Evolutionary conservation across 2,113 vertebrate species (phyloP).

Genomic region (Eptatretus burgeri): DNA sequence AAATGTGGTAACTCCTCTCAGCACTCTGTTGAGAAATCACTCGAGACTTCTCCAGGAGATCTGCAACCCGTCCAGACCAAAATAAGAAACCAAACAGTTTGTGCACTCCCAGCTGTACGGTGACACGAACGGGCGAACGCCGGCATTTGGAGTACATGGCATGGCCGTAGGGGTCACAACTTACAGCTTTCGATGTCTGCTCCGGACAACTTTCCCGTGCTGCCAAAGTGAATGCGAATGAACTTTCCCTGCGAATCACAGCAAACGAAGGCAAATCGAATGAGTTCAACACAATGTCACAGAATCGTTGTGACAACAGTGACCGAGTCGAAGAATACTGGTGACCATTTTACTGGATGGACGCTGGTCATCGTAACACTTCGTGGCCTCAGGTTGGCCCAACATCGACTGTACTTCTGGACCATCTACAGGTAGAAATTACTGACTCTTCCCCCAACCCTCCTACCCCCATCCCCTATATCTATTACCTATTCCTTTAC

Average conservation of each 20-base stretch:
- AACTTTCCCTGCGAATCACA: conserved; percentile 17
- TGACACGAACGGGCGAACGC: not conserved
- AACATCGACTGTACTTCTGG: no score
- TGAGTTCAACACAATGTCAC: not conserved
- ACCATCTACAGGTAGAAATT: no score
- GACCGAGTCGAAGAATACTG: no score
- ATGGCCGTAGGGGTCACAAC: conserved; percentile 8
- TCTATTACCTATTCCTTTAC: no score
- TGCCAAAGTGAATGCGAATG: conserved; percentile 20
- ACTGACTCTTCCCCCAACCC: no score
- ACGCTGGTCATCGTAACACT: no score
- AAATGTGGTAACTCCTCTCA: conserved; percentile 4
- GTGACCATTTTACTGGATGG: no score
- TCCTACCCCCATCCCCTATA: no score
- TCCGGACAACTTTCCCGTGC: conserved; percentile 15
- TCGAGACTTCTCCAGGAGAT: conserved; percentile 14
- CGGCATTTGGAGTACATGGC: not conserved
- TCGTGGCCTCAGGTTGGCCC: no score
- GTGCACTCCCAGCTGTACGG: not conserved
- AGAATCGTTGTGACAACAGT: not conserved
- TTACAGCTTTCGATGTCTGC: conserved; percentile 17
- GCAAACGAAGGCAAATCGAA: conserved; percentile 8
- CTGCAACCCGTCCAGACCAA: conserved; percentile 4
- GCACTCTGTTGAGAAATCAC: conserved; percentile 14
- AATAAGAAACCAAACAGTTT: not conserved